Evolutionary conservation across 2,113 vertebrate species (phyloP).

Genomic region (Rhynchopsitta pachyrhyncha): DNA sequence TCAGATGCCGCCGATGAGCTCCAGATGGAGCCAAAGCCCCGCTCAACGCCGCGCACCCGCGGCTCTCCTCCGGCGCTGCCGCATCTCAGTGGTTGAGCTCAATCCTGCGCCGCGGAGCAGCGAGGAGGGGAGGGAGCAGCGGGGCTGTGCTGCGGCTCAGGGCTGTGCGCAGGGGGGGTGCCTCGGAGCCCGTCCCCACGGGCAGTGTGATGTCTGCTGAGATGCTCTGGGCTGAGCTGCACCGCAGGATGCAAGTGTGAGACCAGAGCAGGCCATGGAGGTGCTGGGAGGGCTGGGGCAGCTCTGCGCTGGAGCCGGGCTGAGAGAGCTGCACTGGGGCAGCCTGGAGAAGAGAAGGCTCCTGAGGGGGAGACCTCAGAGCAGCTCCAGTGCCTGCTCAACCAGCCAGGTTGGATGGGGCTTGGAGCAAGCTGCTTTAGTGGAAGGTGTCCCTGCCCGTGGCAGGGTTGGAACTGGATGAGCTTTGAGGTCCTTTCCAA

Average conservation of each 20-base stretch:
- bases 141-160: background rate
- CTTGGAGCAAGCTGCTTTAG: background rate
- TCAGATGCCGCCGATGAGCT: background rate
- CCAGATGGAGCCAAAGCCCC: conserved; percentile 54
- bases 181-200: background rate
- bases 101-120: background rate
- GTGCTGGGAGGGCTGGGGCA: background rate
- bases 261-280: too few relatives aligned
- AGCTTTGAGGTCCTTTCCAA: background rate
- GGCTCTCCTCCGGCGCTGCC: fast-evolving
- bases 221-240: background rate
- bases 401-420: too few relatives aligned
- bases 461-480: background rate
- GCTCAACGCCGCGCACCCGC: background rate
- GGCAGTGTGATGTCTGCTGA: background rate
- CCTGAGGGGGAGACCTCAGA: background rate
- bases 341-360: background rate
- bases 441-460: background rate
- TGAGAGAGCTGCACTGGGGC: background rate
- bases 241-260: too few relatives aligned
- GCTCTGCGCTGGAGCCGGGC: background rate
- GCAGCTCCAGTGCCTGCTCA: too few relatives aligned
- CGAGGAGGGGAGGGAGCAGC: fast-evolving
- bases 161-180: background rate
- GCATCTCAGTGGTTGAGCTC: fast-evolving